Conservation (phyloP, 2,888 invertebrate genomes). For the Perizoma flavofasciatum region DNA sequence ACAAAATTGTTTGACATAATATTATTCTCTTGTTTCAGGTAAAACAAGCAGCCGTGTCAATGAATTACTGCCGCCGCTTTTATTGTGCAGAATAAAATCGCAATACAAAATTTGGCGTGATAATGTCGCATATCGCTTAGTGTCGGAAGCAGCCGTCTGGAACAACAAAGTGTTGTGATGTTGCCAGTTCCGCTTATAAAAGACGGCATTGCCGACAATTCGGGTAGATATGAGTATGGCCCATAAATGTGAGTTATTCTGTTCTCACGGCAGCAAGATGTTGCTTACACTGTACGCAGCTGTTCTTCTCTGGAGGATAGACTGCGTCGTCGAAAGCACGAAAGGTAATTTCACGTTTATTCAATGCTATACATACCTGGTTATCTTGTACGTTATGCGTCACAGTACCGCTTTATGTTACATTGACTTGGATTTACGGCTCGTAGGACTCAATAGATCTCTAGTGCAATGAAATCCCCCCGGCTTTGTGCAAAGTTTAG, state of each 20-base stretch:
- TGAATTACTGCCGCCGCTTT: slow-evolving; percentile 48
- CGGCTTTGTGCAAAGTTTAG: slow-evolving; percentile 7
- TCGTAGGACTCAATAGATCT: slow-evolving; percentile 30
- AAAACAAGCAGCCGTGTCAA: slow-evolving; percentile 43
- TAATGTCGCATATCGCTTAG: slow-evolving; percentile 47
- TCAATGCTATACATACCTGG: slow-evolving; percentile 15
- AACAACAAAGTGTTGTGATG: slow-evolving; percentile 71
- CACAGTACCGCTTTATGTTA: slow-evolving; percentile 25
- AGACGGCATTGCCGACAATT: slow-evolving; percentile 66
- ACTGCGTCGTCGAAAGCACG: slow-evolving; percentile 75
- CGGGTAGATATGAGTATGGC: slow-evolving; percentile 65
- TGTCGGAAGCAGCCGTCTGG: slow-evolving; percentile 52
- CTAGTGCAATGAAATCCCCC: slow-evolving; percentile 12
- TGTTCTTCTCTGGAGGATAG: slow-evolving; percentile 74
- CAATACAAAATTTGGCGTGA: slow-evolving; percentile 36
- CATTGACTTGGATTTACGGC: slow-evolving; percentile 19
- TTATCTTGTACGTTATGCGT: slow-evolving; percentile 1
- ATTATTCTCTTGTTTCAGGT: slow-evolving; percentile 52
- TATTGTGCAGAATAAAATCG: slow-evolving; percentile 34
- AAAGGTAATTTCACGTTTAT: slow-evolving; percentile 65
- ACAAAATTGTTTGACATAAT: slow-evolving; percentile 8
- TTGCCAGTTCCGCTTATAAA: slow-evolving; percentile 61
- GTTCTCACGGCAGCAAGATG: slow-evolving; percentile 67
- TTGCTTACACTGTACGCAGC: slow-evolving; percentile 68
- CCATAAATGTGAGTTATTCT: slow-evolving; percentile 67